Evolutionary conservation across 2,888 invertebrate species (phyloP), one percentile per base, ranked within the genome.

Genomic region (Ferdinandea cuprea): DNA sequence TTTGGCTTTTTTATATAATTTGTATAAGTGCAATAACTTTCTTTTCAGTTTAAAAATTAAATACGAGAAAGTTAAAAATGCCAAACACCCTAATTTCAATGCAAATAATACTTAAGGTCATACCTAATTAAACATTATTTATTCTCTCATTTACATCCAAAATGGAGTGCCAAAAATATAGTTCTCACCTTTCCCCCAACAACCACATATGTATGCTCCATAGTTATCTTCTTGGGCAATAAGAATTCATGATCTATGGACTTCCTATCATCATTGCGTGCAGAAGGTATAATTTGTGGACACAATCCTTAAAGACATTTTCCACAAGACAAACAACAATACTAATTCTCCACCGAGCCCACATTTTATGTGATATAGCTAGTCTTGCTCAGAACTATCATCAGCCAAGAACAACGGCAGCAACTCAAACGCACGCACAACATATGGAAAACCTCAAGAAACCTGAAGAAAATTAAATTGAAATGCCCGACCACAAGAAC

Each of bases 401-500:
- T n/a, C n/a, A n/a, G n/a, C 7, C 28, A 28, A 28, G 13, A 56
- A 19, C 44, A 65, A 28, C 48, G 25, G 15, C 42, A 52, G 7
- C 42, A 37, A 25, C 11, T 3, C 13, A 46, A 11, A 25, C 30
- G 25, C 28, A 61, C 28, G 13, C 42, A 15, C 35, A n/a, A 5
- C 17, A n/a, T n/a, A 54, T 48, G 21, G 44, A 59, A 71, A 72
- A 81, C 83, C 83, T 83, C 83, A 78, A 83, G 83, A 73, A 78
- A 73, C 83, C 40, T 59, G 72, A 78, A 83, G 83, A 83, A 83
- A 83, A 83, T 83, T 83, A 83, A 83, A 83, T 83, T 83, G 83
- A 83, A 83, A 83, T 73, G 72, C 68, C 72, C 17, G 50, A 83
- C 83, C 83, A 72, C 83, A 83, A 78, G 78, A 72, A 83, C 72